Base-by-base conservation (phyloP, 1,140 invertebrate species). In the Microplitis mediator region DNA sequence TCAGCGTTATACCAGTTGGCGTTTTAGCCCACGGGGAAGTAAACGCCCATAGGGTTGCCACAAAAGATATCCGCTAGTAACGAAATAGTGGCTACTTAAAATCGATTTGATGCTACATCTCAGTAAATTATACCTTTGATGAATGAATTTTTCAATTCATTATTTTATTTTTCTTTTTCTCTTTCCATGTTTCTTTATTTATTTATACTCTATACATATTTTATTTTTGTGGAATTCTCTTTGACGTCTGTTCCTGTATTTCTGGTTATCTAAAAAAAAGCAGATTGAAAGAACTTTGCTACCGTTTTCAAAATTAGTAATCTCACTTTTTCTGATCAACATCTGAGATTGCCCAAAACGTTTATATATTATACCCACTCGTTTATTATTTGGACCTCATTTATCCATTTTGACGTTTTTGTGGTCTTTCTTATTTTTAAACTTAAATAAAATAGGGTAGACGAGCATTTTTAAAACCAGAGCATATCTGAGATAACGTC, bases 51-150 rank as follows among this genome's bases (percentile, higher is more conserved):
- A 84, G 81, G 81, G 77, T 77, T 79, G 78, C 80, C 83, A 86
- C 85, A 87, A 87, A 87, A 87, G 84, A 86, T 87, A 86, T 87
- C 84, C 82, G 85, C 82, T 77, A 82, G 79, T 86, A 85, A 84
- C 83, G 79, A 86, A 84, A 85, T 83, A 79, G 82, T 84, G 84
- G 82, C 82, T 81, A 82, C 77, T 85, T 80, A 85, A 84, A 86
- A 87, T 85, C 85, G 83, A 87, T 86, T 79, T 78, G 75, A 81
- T 79, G 76, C 68, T 77, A 75, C 77, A 61, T 68, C 63, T 32
- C 23, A 78, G 80, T 79, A 85, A 86, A 86, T 86, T 87, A 87
- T 85, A 87, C 80, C 79, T 82, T 74, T 82, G 80, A 23, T 77
- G 78, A 79, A 78, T 80, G 80, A 79, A 81, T 39, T 58, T 31